Base-by-base conservation (phyloP, 2,888 invertebrate species). In the Schizotus pectinicornis region DNA sequence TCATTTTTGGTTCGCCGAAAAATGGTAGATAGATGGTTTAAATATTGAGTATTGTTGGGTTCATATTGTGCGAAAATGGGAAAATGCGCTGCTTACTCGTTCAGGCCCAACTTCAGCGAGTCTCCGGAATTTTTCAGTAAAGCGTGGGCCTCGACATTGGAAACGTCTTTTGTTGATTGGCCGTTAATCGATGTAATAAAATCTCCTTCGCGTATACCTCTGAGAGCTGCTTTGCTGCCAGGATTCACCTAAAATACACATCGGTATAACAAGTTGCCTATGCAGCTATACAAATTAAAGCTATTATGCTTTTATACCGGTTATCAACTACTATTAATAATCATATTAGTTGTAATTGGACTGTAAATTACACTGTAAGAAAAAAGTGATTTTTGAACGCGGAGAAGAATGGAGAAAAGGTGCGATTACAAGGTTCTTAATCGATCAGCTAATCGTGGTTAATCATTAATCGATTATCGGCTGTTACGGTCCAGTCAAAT, bases 161-260 rank as follows among this genome's bases (percentile, higher is more conserved):
- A 88, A 78, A 90, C 82, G 71, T 84, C 85, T 68, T 83, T 84
- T 32, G 88, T 89, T 52, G 83, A 81, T 69, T 85, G 85, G 13
- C 89, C 90, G 80, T 92, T 92, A 77, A 94, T 91, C 59, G 88
- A 86, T 41, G 89, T 87, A 71, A 94, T 89, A 66, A 91, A 83
- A 79, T 93, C 92, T 34, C 92, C 92, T 76, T 92, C 92, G 50
- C 91, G 81, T 53, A 92, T 85, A 6, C 92, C 92, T 72, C 88
- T 86, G 68, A 88, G 81, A 31, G 90, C 88, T n/a, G 92, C 92
- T 77, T 92, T 92, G 70, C 93, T 90, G 51, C 91, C 92, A 7
- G 92, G 92, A 80, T 93, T 93, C 69, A 93, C 92, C 92, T 93
- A 85, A 50, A 87, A 86, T 68, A 54, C 51, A 56, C 41, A 11